Percentiles rank a stretch among this genome's conserved stretches.
Conservation (phyloP, 2,888 invertebrate genomes). For the Phoenoteleia sp. region DNA sequence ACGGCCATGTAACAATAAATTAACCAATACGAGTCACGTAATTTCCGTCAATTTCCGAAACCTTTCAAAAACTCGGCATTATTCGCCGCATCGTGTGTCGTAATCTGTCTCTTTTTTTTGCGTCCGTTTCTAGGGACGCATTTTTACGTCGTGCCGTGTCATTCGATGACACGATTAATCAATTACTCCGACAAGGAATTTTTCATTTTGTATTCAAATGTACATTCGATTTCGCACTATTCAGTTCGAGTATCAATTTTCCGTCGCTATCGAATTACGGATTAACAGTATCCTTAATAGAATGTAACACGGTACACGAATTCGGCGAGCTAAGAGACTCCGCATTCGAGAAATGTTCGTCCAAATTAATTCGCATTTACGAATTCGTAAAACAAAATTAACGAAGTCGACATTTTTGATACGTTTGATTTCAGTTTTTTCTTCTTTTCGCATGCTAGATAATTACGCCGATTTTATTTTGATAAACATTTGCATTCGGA, state of each 20-base stretch:
- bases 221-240: slow-evolving; percentile 50
- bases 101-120: slow-evolving; percentile 50
- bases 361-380: too few relatives aligned
- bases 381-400: too few relatives aligned
- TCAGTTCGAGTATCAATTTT: slow-evolving; percentile 57
- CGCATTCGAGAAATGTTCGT: slow-evolving; percentile 8
- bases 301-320: slow-evolving; percentile 38
- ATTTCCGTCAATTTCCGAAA: slow-evolving; percentile 61
- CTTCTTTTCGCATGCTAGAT: too few relatives aligned
- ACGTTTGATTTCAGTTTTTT: too few relatives aligned
- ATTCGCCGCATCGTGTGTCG: slow-evolving; percentile 30
- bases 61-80: slow-evolving; percentile 43
- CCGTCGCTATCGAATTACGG: slow-evolving; percentile 36
- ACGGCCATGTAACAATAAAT: slow-evolving; percentile 32
- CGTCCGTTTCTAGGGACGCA: slow-evolving; percentile 41
- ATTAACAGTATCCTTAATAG: slow-evolving; percentile 54
- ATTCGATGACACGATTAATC: slow-evolving; percentile 67
- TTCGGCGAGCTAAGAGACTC: slow-evolving; percentile 30
- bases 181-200: slow-evolving; percentile 56
- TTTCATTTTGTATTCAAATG: slow-evolving; percentile 54
- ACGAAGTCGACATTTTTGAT: too few relatives aligned
- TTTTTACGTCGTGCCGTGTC: slow-evolving; percentile 41
- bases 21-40: slow-evolving; percentile 44
- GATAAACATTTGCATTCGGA: too few relatives aligned
- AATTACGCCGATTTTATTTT: too few relatives aligned